Evolutionary conservation across 2,113 vertebrate species (phyloP), one percentile per base, ranked within the genome.

Genomic region (Proteles cristata): DNA sequence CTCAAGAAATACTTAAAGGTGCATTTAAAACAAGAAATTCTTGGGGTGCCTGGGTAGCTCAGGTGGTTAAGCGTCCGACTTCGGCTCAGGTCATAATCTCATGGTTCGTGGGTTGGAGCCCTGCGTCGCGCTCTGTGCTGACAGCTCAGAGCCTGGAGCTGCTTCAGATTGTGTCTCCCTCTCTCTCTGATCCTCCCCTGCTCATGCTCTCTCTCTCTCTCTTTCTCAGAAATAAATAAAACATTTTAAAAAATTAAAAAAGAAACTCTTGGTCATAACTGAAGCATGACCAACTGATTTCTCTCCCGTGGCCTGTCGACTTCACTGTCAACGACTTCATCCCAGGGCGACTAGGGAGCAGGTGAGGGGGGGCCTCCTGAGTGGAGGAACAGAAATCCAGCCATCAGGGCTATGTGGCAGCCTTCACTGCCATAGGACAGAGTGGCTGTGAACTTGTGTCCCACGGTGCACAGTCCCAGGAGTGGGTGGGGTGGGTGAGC

Each of bases 381-480:
- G 21, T 28, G 48, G 12, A 43, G 39, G 45, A 28, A 26, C 50
- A 33, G 88, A 33, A 61, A 25, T 55, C 48, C 50, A 77, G 58
- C 28, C 9, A 43, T 43, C 4, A 7, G 84, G 71, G 26, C 21
- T 12, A 25, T 76, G 19, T 0, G 7, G 14, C n/a, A n/a, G n/a
- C n/a, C n/a, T n/a, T n/a, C n/a, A 55, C 81, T 31, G 4, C 35
- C 2, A 3, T 0, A 2, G 79, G 68, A 66, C 26, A 84, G 63
- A 35, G 31, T 79, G 74, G 33, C 53, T 69, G 8, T 65, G 43
- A 66, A 48, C 0, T 0, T 9, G 58, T n/a, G 39, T 14, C 0
- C 79, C 26, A 4, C 0, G 0, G 0, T 45, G 33, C 23, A 8
- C 1, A 8, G 21, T 4, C 33, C 3, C 0, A 0, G 71, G 25